Evolutionary conservation across 2,888 invertebrate genomes (phyloP), one percentile per base, ranked within the genome.

Genomic region (Eristalis intricaria): DNA sequence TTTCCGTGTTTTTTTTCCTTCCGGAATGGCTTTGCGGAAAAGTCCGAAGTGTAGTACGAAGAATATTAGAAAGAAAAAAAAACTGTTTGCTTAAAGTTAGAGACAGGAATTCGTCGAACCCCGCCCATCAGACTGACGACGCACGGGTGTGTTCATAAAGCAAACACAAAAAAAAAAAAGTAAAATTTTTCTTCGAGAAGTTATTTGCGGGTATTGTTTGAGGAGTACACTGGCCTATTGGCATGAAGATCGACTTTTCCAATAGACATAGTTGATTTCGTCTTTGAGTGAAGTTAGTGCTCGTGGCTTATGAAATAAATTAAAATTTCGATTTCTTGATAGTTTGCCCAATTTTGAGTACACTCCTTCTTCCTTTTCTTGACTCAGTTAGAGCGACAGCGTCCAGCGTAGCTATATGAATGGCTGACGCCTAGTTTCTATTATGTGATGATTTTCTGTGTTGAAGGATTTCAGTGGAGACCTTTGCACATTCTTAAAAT

Each of bases 111-210:
- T 60, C 26, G 26, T 26, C 11, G 26, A 19, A 8, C 19, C 50
- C 8, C n/a, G 2, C 26, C 60, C 13, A 26, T 15, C 26, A 15
- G 13, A 11, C 26, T 26, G 61, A 29, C 26, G 10, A 40, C 38
- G 10, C 19, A 26, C 40, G 71, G 71, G 71, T 43, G 61, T 71
- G 71, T 71, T 71, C 71, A 1, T 43, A 38, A 38, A 38, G 8
- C 40, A 71, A 70, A 70, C 22, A 56, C 56, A 50, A 22, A 58
- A 58, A 70, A 23, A 60, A 43, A 43, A 61, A 71, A 71, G 29
- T 29, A 7, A 1, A 7, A 5, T 61, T 43, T 61, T 61, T 26
- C 61, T 71, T 63, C 29, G 43, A 29, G 61, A 61, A 61, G n/a
- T 69, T 69, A 1, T 38, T 61, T 60, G 19, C 7, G 29, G 22